Base-by-base conservation (phyloP, 2,113 vertebrate species). In the Syrmaticus mikado region DNA sequence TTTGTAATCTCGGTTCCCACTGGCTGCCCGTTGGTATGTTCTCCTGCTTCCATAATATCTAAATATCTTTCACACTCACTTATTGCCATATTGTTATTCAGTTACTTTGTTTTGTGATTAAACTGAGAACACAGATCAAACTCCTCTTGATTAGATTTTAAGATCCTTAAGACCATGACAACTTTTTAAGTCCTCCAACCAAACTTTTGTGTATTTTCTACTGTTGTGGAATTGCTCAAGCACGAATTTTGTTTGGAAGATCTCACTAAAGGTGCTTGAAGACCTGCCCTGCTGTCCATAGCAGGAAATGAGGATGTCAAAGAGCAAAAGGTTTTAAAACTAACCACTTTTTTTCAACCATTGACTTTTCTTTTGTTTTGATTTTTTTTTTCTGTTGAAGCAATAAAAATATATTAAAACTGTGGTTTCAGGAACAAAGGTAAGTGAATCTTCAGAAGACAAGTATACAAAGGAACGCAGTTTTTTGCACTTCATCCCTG, bases 11-110 rank as follows among this genome's bases (percentile, higher is more conserved):
- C 24, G 77, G 15, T 82, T 21, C 85, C 50, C 19, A 82, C n/a
- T 86, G 61, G 48, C 74, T 84, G 48, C 40, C 67, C 36, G 36
- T 6, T 53, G 27, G 48, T 43, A 82, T 92, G 48, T 73, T 85
- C 46, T 70, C 66, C 79, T 70, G 16, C 34, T 77, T 91, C 55
- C 10, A 6, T 82, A 50, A 71, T 46, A 87, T 91, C 64, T 87
- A 21, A 82, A 4, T 82, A 60, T 85, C 64, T 79, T 89, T 89
- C 57, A 21, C 43, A 45, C 74, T 85, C 9, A 1, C 28, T 91
- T 86, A 40, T 66, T 91, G 75, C 25, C 32, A 20, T 86, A 82
- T 86, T 36, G 41, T 79, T 95, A 40, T 94, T 79, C 61, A 79
- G 30, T 53, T 79, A 53, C 30, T 8, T 74, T 78, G 38, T 83